phyloP scores from a whole-genome alignment of 2,888 invertebrate species.

The Aporophyla nigra region DNA sequence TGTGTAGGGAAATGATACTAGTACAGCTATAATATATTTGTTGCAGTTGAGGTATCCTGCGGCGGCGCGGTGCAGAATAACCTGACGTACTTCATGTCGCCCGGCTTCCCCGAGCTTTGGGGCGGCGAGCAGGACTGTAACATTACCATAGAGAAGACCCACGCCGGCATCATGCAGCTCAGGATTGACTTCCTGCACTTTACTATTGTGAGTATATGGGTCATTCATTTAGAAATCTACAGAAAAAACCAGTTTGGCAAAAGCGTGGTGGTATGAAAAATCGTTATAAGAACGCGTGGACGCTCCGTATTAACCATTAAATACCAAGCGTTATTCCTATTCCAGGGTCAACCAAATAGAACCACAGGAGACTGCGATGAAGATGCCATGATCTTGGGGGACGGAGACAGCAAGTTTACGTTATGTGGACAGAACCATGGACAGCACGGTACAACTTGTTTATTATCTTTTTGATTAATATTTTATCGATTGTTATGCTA shows the following conservation, averaged over 20 bases:
- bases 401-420: conserved; percentile 90
- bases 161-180: conserved; percentile 95
- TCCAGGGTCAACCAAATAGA: conserved; percentile 95
- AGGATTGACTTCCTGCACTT: conserved; percentile 96
- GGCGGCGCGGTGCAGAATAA: conserved; percentile 94
- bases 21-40: neutral
- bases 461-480: neutral
- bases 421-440: conserved; percentile 96
- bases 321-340: neutral
- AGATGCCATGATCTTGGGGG: conserved; percentile 93
- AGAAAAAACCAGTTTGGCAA: neutral
- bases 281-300: neutral
- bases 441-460: conserved; percentile 92
- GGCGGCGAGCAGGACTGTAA: conserved; percentile 93
- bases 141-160: conserved; percentile 94
- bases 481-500: neutral
- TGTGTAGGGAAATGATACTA: neutral
- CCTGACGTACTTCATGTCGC: conserved; percentile 95
- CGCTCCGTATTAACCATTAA: neutral
- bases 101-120: conserved; percentile 95
- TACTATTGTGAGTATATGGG: conserved; percentile 92
- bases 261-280: neutral
- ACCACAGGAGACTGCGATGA: conserved; percentile 95
- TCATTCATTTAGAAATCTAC: neutral
- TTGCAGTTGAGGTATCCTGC: conserved; percentile 94